Base-by-base conservation (phyloP, 2,797 vertebrate genomes). In the Sebastes elongatus region DNA sequence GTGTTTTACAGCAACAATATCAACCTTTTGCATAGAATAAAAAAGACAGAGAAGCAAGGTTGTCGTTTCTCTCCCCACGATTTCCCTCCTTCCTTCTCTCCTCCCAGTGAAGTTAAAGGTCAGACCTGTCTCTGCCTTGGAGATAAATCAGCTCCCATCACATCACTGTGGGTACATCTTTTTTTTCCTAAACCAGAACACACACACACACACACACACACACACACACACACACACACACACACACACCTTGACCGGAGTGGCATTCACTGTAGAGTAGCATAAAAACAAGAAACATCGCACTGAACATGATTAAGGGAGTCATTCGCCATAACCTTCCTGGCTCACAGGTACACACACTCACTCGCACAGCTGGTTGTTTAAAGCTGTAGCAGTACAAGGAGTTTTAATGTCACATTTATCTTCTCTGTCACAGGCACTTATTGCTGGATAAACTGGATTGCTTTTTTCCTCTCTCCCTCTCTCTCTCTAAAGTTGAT, bases 81-180 rank as follows among this genome's bases (percentile, higher is more conserved):
- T 55, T 69, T 71, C 55, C 38, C 25, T 68, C 53, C n/a, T 38
- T 73, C 35, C 46, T 62, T 53, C 71, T 81, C 70, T 71, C 67
- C 61, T 83, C 64, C 61, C 35, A 33, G 52, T 70, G n/a, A 74
- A 77, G 81, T 35, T 78, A 93, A 94, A 93, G 93, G 92, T 93
- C 90, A 90, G 73, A 73, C 71, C 53, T 81, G 89, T 85, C 87
- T 78, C 60, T 30, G 67, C 73, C 86, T 88, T 30, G 22, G 75
- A 89, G 87, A 92, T 86, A 84, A 89, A 92, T 92, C 91, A 81
- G 76, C 82, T 91, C 86, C 81, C 78, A 90, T 91, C 84, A 76
- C 84, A 83, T 92, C 92, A 90, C 56, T 20, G 67, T 75, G 67
- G 76, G 71, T 77, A 72, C 70, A 42, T 83, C 76, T 79, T 78